Conservation (phyloP, 2,888 invertebrate species). For the Cyrtodaria siliqua region DNA sequence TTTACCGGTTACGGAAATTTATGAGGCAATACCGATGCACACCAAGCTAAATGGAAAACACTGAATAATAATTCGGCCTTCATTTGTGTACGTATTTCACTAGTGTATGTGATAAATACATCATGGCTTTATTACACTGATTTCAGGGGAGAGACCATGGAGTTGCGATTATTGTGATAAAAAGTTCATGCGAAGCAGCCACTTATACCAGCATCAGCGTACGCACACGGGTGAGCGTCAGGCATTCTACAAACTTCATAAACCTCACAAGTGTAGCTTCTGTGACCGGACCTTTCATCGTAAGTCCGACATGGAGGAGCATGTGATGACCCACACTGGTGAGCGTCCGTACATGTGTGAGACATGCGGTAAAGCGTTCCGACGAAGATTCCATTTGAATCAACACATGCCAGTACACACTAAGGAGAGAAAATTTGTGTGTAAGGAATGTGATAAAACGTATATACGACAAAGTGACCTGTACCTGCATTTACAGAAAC, state of each 20-base stretch:
- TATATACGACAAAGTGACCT: slow-evolving; percentile 23
- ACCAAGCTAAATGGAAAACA: too few species aligned
- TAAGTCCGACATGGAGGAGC: slow-evolving; percentile 26
- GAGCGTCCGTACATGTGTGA: slow-evolving; percentile 12
- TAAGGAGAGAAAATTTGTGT: slow-evolving; percentile 15
- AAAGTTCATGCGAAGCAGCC: slow-evolving; percentile 20
- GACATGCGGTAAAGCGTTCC: slow-evolving; percentile 15
- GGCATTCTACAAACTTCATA: slow-evolving; percentile 17
- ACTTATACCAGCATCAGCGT: slow-evolving; percentile 27
- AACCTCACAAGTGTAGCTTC: slow-evolving; percentile 16
- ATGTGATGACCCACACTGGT: slow-evolving; percentile 23
- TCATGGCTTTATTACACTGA: too few species aligned
- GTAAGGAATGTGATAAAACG: slow-evolving; percentile 24
- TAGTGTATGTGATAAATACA: too few species aligned
- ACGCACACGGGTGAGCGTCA: slow-evolving; percentile 25
- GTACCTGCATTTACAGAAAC: slow-evolving; percentile 19
- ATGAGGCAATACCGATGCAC: too few species aligned
- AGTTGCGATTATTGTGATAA: slow-evolving; percentile 23
- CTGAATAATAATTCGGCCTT: too few species aligned
- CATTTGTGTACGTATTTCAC: too few species aligned
- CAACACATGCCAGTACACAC: slow-evolving; percentile 23
- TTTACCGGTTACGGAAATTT: too few species aligned
- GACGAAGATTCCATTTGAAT: slow-evolving; percentile 18
- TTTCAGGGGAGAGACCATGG: slow-evolving; percentile 22
- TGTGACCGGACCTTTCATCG: slow-evolving; percentile 25